Percentiles rank a stretch among this genome's conserved stretches.
phyloP scores from a whole-genome alignment of 2,888 invertebrate genomes.

The Conomelus anceps region DNA sequence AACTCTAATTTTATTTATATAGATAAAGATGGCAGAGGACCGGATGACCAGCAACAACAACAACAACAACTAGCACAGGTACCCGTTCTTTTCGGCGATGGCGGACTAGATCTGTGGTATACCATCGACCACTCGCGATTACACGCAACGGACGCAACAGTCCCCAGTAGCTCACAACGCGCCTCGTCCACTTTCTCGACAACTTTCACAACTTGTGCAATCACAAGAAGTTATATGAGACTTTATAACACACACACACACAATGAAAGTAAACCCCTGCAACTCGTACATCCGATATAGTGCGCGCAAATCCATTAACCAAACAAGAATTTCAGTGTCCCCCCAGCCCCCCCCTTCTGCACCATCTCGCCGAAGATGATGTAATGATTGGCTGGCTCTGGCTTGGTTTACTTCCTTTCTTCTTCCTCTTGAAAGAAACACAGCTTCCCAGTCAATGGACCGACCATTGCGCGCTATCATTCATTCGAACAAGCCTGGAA shows the following conservation, averaged over 20 bases:
- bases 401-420: not conserved
- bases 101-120: no score
- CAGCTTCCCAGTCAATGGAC: not conserved
- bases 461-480: no score
- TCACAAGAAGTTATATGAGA: not conserved
- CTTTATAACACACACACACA: not conserved
- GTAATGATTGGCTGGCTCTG: not conserved
- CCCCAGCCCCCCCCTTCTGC: not conserved
- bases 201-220: slow-evolving; percentile 14
- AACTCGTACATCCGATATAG: not conserved
- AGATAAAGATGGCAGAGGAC: no score
- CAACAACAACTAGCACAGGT: no score
- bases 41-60: no score
- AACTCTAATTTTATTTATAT: no score
- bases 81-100: no score
- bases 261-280: not conserved
- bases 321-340: not conserved
- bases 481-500: no score
- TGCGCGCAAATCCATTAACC: not conserved
- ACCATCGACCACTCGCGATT: not conserved
- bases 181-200: slow-evolving; percentile 7
- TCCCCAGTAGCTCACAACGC: no score
- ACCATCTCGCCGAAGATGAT: not conserved
- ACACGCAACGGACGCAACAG: not conserved
- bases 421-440: not conserved